Percentiles rank a stretch among this genome's conserved stretches.
Conservation (phyloP, 2,797 vertebrate species). For the Gymnothorax javanicus region DNA sequence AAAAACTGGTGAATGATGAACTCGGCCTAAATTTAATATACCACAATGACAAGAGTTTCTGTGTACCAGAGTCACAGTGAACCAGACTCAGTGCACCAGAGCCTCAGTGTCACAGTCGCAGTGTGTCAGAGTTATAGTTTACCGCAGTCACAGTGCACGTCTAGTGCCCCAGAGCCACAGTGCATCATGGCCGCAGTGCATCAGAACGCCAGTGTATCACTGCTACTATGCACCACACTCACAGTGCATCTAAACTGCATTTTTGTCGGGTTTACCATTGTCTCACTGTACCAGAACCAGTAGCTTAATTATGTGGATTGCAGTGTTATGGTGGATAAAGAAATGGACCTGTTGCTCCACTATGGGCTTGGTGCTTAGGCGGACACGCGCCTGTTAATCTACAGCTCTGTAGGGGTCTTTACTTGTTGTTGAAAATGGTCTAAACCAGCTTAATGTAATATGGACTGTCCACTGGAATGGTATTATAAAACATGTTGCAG, state of each 20-base stretch:
- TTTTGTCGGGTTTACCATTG: too few relatives aligned
- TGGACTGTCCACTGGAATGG: neutral
- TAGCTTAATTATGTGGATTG: neutral
- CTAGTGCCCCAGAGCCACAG: too few relatives aligned
- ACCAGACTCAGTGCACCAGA: neutral
- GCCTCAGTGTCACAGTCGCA: too few relatives aligned
- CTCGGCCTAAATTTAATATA: too few relatives aligned
- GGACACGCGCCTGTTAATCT: neutral
- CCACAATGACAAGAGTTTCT: too few relatives aligned
- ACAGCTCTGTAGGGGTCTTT: neutral
- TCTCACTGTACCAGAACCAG: neutral
- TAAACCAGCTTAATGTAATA: neutral
- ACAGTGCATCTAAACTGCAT: too few relatives aligned
- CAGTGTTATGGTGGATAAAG: neutral
- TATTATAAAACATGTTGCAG: neutral
- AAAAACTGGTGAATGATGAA: neutral
- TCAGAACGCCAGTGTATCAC: too few relatives aligned
- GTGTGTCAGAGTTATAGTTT: too few relatives aligned
- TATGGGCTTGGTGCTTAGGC: neutral
- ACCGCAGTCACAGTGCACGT: too few relatives aligned
- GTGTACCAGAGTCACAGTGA: neutral
- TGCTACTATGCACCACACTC: too few relatives aligned
- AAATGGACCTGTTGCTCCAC: neutral
- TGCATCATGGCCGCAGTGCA: too few relatives aligned
- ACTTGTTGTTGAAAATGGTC: neutral